Percentiles rank a stretch among this genome's conserved stretches.
phyloP scores from a whole-genome alignment of 2,888 invertebrate species.

The Synanthedon andrenaeformis region DNA sequence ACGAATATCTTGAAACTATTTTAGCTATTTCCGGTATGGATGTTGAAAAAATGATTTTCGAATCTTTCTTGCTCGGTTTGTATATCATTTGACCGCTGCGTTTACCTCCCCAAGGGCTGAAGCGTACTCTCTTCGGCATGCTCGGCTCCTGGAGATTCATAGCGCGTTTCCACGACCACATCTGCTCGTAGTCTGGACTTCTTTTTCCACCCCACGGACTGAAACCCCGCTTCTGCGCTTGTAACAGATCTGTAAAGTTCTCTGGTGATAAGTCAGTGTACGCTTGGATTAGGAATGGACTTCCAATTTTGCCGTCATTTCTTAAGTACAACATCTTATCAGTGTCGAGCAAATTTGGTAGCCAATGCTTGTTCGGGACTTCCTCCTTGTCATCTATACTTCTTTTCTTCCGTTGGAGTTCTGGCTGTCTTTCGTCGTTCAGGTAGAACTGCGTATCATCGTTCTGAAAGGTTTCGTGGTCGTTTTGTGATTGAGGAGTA shows the following conservation, averaged over 20 bases:
- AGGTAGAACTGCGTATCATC: slow-evolving; percentile 18
- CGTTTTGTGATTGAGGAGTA: slow-evolving; percentile 18
- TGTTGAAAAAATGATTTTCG: slow-evolving; percentile 45
- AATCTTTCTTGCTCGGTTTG: slow-evolving; percentile 40
- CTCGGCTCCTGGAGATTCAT: slow-evolving; percentile 42
- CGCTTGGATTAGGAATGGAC: slow-evolving; percentile 19
- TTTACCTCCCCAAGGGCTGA: slow-evolving; percentile 64
- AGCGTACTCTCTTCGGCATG: slow-evolving; percentile 60
- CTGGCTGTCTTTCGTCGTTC: slow-evolving; percentile 11
- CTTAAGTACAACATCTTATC: slow-evolving; percentile 29
- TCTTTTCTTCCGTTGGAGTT: slow-evolving; percentile 20
- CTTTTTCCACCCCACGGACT: slow-evolving; percentile 63
- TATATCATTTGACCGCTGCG: slow-evolving; percentile 51
- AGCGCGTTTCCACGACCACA: slow-evolving; percentile 56
- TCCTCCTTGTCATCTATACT: slow-evolving; percentile 20
- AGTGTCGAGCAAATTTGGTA: slow-evolving; percentile 29
- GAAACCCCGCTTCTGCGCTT: slow-evolving; percentile 43
- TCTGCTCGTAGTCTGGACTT: slow-evolving; percentile 25
- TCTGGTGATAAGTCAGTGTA: slow-evolving; percentile 17
- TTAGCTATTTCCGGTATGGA: slow-evolving; percentile 46
- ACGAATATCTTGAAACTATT: slow-evolving; percentile 42
- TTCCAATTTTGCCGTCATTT: slow-evolving; percentile 20
- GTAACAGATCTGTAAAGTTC: slow-evolving; percentile 23
- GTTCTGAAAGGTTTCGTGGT: slow-evolving; percentile 18
- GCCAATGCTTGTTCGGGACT: slow-evolving; percentile 23